These are phyloP conservation scores for Deroplatys truncata DNA, from an alignment of 2,888 invertebrate species.

Conservation along the genomic window DNA sequence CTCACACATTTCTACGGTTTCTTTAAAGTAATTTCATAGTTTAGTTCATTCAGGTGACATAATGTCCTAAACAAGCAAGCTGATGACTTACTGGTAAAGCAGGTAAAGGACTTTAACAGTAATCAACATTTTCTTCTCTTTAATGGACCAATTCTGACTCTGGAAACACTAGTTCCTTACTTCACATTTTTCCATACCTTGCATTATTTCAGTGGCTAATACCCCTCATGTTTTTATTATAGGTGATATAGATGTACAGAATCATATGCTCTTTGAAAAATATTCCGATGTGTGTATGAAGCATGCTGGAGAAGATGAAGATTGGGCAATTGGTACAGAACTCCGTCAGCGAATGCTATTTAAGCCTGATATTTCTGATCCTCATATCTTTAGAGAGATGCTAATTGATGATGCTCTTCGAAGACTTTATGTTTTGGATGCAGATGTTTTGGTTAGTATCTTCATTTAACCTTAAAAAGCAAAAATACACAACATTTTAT, in stretches of 20 bases:
- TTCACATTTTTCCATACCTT: too few species aligned
- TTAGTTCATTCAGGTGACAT: too few species aligned
- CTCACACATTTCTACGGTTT: too few species aligned
- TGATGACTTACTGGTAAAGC: too few species aligned
- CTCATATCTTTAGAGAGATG: conserved; percentile 25
- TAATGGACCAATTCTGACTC: too few species aligned
- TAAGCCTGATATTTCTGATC: conserved; percentile 21
- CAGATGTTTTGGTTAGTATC: conserved; percentile 31
- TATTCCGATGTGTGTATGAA: conserved; percentile 30
- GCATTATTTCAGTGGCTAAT: background rate
- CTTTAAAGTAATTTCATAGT: too few species aligned
- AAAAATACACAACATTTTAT: background rate
- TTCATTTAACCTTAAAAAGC: background rate
- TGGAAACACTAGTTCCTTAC: too few species aligned
- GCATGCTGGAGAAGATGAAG: conserved; percentile 30
- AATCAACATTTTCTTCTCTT: too few species aligned
- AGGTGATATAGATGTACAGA: conserved; percentile 30
- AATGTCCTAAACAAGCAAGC: too few species aligned
- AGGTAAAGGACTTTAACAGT: too few species aligned
- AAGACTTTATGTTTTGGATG: conserved; percentile 32
- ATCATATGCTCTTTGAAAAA: conserved; percentile 30
- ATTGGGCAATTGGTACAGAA: conserved; percentile 33
- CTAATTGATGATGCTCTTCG: conserved; percentile 29
- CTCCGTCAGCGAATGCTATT: conserved; percentile 30
- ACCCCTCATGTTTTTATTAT: background rate